A percentile compares a stretch with the other conserved stretches of the same genome.
Evolutionary conservation across 1,140 invertebrate genomes (phyloP).

Genomic region (Ectropis grisescens): DNA sequence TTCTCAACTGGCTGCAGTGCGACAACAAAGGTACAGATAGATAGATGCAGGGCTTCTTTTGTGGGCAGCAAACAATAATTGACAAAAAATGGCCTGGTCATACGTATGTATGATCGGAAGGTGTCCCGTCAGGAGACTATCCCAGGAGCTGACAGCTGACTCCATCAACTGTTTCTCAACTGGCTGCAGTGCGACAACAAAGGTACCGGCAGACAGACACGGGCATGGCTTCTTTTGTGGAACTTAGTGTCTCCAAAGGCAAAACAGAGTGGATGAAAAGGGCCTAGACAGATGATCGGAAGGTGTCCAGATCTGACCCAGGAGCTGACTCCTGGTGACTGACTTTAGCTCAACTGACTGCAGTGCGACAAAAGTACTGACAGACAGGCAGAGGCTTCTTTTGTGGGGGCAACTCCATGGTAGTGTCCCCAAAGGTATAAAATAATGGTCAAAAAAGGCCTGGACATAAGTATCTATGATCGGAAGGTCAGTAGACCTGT

Average conservation of each 20-base stretch:
- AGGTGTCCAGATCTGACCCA: constrained; percentile 83
- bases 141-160: constrained; percentile 76
- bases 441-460: too few relatives aligned
- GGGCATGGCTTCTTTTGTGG: too few relatives aligned
- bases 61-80: too few relatives aligned
- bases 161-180: constrained; percentile 95
- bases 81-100: too few relatives aligned
- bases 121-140: constrained; percentile 87
- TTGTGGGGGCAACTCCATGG: constrained; percentile 87
- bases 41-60: too few relatives aligned
- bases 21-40: constrained; percentile 75
- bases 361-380: constrained; percentile 48
- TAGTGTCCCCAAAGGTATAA: too few relatives aligned
- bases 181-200: constrained; percentile 94
- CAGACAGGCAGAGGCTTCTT: too few relatives aligned
- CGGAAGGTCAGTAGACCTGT: constrained; percentile 93
- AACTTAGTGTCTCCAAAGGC: too few relatives aligned
- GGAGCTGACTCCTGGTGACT: constrained; percentile 40
- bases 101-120: constrained; percentile 95
- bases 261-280: too few relatives aligned
- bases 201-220: constrained; percentile 69
- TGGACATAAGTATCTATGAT: constrained; percentile 91
- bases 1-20: constrained; percentile 8
- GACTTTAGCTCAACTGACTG: constrained; percentile 6
- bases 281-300: constrained; percentile 96